Conservation (phyloP, 2,888 invertebrate species). For the Sinotaia quadrata region DNA sequence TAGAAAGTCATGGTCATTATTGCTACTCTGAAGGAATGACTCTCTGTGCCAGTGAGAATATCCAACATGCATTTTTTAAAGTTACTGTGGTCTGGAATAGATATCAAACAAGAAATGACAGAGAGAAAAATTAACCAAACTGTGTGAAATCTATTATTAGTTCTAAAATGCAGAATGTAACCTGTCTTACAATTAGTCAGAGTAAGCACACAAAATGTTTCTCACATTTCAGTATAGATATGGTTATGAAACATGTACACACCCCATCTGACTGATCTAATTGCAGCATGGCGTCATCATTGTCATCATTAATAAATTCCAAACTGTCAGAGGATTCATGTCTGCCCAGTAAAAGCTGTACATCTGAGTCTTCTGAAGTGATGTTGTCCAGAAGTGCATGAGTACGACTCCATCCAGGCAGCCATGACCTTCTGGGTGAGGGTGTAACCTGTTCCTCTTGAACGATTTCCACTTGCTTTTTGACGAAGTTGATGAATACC, state of each 20-base stretch:
- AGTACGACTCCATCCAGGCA: slow-evolving; percentile 72
- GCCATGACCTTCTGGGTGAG: slow-evolving; percentile 52
- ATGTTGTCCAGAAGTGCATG: slow-evolving; percentile 6
- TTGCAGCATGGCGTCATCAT: slow-evolving; percentile 54
- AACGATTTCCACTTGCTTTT: slow-evolving; percentile 67
- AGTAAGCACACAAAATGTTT: no score
- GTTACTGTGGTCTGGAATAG: no score
- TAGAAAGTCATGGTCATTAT: no score
- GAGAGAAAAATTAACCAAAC: no score
- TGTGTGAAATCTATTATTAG: no score
- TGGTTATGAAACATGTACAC: slow-evolving; percentile 15
- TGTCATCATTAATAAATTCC: slow-evolving; percentile 54
- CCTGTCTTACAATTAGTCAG: no score
- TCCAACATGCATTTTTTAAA: no score
- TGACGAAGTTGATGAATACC: slow-evolving; percentile 72
- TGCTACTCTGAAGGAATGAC: no score
- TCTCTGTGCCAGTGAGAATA: no score
- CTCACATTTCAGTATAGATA: no score
- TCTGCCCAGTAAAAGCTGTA: slow-evolving; percentile 45
- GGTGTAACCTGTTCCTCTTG: slow-evolving; percentile 56
- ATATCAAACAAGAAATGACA: no score
- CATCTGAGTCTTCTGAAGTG: slow-evolving; percentile 33
- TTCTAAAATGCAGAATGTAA: no score
- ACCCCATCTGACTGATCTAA: slow-evolving; percentile 49
- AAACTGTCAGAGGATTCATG: slow-evolving; percentile 40